phyloP scores from a whole-genome alignment of 2,888 invertebrate species.

The Drosophila merina region DNA sequence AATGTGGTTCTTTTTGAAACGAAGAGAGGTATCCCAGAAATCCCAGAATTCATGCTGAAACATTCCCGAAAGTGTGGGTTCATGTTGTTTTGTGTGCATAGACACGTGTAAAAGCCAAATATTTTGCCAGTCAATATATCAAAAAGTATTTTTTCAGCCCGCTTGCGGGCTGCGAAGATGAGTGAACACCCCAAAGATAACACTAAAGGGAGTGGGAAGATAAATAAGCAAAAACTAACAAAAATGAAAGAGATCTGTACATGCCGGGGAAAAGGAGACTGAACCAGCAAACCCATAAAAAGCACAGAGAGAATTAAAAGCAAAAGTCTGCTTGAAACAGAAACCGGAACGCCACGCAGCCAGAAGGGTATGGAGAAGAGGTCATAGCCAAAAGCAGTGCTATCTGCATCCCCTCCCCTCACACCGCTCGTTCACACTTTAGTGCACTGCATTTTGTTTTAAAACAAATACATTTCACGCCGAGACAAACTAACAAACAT shows the following conservation, averaged over 20 bases:
- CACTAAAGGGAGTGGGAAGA: conserved; percentile 20
- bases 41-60: conserved; percentile 3
- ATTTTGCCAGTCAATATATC: conserved; percentile 76
- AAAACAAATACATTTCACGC: conserved; percentile 74
- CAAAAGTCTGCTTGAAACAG: conserved; percentile 29
- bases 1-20: not conserved
- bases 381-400: not conserved
- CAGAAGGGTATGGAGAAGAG: not conserved
- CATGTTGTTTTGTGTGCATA: conserved; percentile 39
- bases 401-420: conserved; percentile 22
- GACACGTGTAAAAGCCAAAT: conserved; percentile 75
- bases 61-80: conserved; percentile 15
- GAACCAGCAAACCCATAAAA: conserved; percentile 22
- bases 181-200: conserved; percentile 51
- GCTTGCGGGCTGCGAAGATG: conserved; percentile 64
- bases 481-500: conserved; percentile 71
- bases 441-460: conserved; percentile 61
- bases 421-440: conserved; percentile 38
- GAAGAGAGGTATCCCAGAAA: not conserved
- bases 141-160: conserved; percentile 66
- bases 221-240: conserved; percentile 9
- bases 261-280: not conserved
- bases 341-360: conserved; percentile 23
- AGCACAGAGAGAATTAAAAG: conserved; percentile 31
- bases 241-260: not conserved